Percentiles rank a stretch among this genome's conserved stretches.
Evolutionary conservation across 2,888 invertebrate species (phyloP).

Genomic region (Conistra vaccinii): DNA sequence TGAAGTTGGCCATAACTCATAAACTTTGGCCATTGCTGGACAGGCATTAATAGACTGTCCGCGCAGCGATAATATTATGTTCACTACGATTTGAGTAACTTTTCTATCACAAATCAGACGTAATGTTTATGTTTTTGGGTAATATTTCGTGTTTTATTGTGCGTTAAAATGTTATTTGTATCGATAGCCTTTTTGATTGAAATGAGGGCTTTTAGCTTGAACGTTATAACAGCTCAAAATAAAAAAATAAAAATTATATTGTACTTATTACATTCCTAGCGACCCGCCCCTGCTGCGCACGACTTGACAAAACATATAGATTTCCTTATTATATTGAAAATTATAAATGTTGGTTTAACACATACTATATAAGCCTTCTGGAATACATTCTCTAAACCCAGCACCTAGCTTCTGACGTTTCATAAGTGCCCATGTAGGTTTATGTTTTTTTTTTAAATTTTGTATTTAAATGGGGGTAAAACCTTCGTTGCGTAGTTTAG

Average conservation of each 20-base stretch:
- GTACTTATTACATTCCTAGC: too few relatives aligned
- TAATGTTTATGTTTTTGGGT: slow-evolving; percentile 59
- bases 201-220: not conserved
- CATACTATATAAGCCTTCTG: too few relatives aligned
- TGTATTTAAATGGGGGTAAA: too few relatives aligned
- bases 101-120: slow-evolving; percentile 56
- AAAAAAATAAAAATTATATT: too few relatives aligned
- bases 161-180: slow-evolving; percentile 35
- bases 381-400: too few relatives aligned
- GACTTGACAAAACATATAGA: not conserved
- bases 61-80: slow-evolving; percentile 38
- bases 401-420: too few relatives aligned
- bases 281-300: not conserved
- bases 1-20: slow-evolving; percentile 50
- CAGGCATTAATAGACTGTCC: slow-evolving; percentile 53
- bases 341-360: too few relatives aligned
- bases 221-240: not conserved
- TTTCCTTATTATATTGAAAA: not conserved
- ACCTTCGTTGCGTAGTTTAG: too few relatives aligned
- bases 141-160: slow-evolving; percentile 46
- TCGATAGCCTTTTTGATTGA: not conserved
- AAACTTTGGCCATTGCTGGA: slow-evolving; percentile 52
- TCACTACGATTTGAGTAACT: slow-evolving; percentile 53
- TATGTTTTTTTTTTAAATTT: too few relatives aligned
- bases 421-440: too few relatives aligned